Base-by-base conservation (phyloP, 2,113 vertebrate genomes). In the Leptobrachium ailaonicum region DNA sequence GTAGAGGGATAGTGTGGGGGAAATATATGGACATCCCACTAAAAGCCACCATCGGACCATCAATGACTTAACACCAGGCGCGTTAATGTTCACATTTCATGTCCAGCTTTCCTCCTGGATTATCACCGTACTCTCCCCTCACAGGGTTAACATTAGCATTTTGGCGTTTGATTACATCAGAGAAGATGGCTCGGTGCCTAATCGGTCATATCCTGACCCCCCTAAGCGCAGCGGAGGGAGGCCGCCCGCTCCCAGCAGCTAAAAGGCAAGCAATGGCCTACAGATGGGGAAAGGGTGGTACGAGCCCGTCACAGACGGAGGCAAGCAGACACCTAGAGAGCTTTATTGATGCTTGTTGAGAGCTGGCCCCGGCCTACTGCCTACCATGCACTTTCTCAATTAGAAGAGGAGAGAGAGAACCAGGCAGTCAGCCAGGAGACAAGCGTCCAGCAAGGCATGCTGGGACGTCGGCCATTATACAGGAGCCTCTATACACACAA, bases 321-420 rank as follows among this genome's bases (percentile, higher is more conserved):
- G 42, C 4, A 6, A 41, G 66, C 66, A 7, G 66, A 10, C 40
- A 9, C 13, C 66, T 13, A 12, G 77, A n/a, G 41, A 0, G 42
- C 50, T 9, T 67, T 79, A 81, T 77, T 2, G 83, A 89, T 79
- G 83, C 84, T 44, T 69, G 62, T 66, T 69, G 72, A 85, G 83
- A 82, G 83, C 82, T 41, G 63, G 83, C 82, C 60, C 2, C 47
- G 82, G 84, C 13, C 47, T 71, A 0, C 82, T 74, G 54, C 75
- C 5, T 11, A 73, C 82, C 69, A 73, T 41, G 80, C 85, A 76
- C 73, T 87, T 86, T 82, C 85, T 50, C 47, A 50, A 50, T 50
- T 50, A 50, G 47, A 32, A 32, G 20, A 50, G 76, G 82, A 67
- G 42, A 83, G 85, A 80, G 83, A 79, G 79, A 73, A 79, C 73